phyloP scores from a whole-genome alignment of 1,140 invertebrate species.

The Andricus grossulariae region DNA sequence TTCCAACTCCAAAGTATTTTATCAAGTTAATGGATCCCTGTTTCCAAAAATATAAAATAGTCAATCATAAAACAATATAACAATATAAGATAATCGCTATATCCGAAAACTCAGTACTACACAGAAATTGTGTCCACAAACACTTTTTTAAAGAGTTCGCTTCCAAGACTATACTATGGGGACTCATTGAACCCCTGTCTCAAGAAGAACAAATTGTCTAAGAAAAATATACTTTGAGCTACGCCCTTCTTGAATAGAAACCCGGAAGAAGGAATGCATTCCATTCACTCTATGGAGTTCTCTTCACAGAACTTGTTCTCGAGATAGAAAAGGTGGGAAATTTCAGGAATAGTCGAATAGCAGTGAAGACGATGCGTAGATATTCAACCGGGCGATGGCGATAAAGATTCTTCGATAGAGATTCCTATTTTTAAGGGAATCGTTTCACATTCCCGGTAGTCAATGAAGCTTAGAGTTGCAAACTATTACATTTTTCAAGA shows the following conservation, averaged over 20 bases:
- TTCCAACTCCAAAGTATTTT: too few relatives aligned
- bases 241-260: not conserved
- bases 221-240: too few relatives aligned
- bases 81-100: too few relatives aligned
- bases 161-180: too few relatives aligned
- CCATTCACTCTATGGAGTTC: not conserved
- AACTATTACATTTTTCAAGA: not conserved
- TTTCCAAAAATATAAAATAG: too few relatives aligned
- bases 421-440: not conserved
- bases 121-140: too few relatives aligned
- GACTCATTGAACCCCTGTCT: too few relatives aligned
- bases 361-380: not conserved
- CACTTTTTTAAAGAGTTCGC: too few relatives aligned
- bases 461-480: not conserved
- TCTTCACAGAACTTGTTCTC: not conserved
- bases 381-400: not conserved
- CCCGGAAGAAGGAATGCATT: not conserved
- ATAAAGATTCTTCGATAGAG: not conserved
- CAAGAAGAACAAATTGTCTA: too few relatives aligned
- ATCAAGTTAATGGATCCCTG: too few relatives aligned
- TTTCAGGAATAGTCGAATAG: constrained; percentile 11
- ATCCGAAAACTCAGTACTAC: too few relatives aligned
- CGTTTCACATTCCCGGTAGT: not conserved
- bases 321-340: not conserved
- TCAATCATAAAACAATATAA: too few relatives aligned